Evolutionary conservation across 2,797 vertebrate genomes (phyloP).

Genomic region (Ctenochaetus hawaiiensis): DNA sequence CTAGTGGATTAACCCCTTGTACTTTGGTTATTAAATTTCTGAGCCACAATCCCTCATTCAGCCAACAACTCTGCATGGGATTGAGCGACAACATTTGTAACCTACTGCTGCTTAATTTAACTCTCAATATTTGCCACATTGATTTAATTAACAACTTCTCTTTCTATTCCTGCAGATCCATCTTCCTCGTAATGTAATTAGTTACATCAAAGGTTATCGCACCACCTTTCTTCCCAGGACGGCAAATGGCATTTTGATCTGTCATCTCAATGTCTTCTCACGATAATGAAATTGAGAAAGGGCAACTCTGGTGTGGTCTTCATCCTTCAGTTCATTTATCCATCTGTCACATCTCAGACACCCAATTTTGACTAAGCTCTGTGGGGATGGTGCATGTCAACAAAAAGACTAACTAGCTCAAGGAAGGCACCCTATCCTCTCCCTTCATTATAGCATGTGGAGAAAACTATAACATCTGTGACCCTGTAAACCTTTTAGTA

Average conservation of each 20-base stretch:
- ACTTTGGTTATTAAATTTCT: background rate
- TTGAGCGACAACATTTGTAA: background rate
- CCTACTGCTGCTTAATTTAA: background rate
- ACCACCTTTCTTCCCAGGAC: constrained; percentile 21
- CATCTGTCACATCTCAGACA: constrained; percentile 46
- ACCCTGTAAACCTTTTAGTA: background rate
- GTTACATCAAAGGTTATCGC: constrained; percentile 43
- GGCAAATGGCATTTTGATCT: constrained; percentile 54
- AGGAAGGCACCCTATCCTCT: constrained; percentile 5
- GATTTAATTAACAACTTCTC: constrained; percentile 12
- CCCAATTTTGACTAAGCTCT: constrained; percentile 27
- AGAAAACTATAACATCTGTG: constrained; percentile 10
- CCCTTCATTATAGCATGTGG: background rate
- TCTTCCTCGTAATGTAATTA: constrained; percentile 21
- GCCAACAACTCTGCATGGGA: background rate
- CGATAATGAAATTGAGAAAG: constrained; percentile 41
- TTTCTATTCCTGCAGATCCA: constrained; percentile 20
- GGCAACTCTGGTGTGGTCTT: constrained; percentile 24
- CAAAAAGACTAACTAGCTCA: constrained; percentile 42
- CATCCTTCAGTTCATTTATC: constrained; percentile 38
- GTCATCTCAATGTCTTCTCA: constrained; percentile 9
- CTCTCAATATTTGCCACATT: background rate
- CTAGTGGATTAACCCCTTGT: background rate
- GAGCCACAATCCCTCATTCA: background rate
- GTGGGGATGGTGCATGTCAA: constrained; percentile 37